These are phyloP conservation scores for Atta texana DNA, from an alignment of 1,140 invertebrate genomes.

Conservation along the genomic window DNA sequence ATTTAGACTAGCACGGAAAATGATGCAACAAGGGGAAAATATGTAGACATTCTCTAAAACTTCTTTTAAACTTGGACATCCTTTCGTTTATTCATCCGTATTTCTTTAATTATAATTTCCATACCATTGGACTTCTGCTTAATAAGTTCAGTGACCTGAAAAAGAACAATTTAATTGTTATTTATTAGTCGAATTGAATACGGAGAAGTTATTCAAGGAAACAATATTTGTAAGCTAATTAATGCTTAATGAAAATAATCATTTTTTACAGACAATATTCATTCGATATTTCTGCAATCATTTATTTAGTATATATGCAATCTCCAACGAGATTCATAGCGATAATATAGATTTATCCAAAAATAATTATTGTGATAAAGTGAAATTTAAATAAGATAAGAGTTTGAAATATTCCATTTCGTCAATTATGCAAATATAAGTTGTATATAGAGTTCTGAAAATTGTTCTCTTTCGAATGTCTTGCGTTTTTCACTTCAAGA, in stretches of 20 bases:
- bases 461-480: not conserved
- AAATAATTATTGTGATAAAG: not conserved
- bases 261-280: conserved; percentile 26
- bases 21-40: conserved; percentile 5
- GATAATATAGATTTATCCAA: not conserved
- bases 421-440: not conserved
- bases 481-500: conserved; percentile 18
- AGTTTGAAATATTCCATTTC: conserved; percentile 4
- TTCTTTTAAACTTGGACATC: not conserved
- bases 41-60: not conserved
- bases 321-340: not conserved
- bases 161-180: conserved; percentile 40
- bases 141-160: not conserved
- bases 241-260: conserved; percentile 61
- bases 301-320: conserved; percentile 42
- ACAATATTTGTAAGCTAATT: conserved; percentile 36
- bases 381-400: not conserved
- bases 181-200: conserved; percentile 29
- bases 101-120: not conserved
- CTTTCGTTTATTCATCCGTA: not conserved
- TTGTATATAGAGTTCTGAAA: not conserved
- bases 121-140: not conserved
- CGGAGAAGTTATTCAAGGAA: conserved; percentile 38
- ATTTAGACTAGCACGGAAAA: not conserved
- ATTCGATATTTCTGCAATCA: conserved; percentile 24